Conservation (phyloP, 2,888 invertebrate species). For the Orthosia gracilis region DNA sequence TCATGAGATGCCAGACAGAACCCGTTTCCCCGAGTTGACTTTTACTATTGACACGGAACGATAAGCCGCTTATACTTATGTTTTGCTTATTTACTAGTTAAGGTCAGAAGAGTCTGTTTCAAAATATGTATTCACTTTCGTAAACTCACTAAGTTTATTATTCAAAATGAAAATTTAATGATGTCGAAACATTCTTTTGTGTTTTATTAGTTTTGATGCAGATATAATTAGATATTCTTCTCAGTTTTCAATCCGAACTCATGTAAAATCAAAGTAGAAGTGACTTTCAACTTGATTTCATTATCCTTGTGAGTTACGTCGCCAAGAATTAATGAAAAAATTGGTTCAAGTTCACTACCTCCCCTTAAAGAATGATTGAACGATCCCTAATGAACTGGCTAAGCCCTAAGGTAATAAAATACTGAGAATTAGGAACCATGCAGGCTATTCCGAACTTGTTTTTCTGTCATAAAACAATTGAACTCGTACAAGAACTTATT, state of each 20-base stretch:
- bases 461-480: conserved; percentile 16
- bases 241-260: background rate
- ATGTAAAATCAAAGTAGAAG: conserved; percentile 20
- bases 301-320: conserved; percentile 24
- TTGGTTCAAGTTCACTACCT: conserved; percentile 60
- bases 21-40: conserved; percentile 41
- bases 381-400: conserved; percentile 85
- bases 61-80: conserved; percentile 39
- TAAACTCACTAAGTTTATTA: conserved; percentile 9
- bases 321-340: conserved; percentile 51
- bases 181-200: background rate
- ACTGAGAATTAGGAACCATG: conserved; percentile 76
- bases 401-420: conserved; percentile 82
- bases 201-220: background rate
- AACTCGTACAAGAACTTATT: background rate
- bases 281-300: conserved; percentile 37
- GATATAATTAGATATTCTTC: background rate
- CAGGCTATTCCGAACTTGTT: conserved; percentile 64
- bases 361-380: conserved; percentile 84
- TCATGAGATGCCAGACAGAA: conserved; percentile 25
- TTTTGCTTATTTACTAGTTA: conserved; percentile 20
- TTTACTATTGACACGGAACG: conserved; percentile 41
- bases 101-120: conserved; percentile 18
- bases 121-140: conserved; percentile 23
- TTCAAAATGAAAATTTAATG: background rate